These are phyloP conservation scores for Aphelenchoides bicaudatus DNA, from an alignment of 2,888 invertebrate genomes.

Conservation along the genomic window DNA sequence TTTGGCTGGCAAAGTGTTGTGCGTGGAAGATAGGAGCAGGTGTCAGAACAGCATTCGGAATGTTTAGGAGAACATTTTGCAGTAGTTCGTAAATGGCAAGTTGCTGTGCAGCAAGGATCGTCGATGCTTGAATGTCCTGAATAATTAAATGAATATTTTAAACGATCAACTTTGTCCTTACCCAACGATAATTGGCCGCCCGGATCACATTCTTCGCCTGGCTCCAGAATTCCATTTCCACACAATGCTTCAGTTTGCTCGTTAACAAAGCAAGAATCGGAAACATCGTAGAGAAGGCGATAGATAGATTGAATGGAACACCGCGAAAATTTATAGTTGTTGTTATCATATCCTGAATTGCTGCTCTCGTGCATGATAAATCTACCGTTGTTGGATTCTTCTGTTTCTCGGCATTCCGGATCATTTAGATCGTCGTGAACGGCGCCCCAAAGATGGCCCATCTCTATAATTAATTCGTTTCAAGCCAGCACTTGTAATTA, in stretches of 20 bases:
- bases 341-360: conserved; percentile 37
- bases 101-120: conserved; percentile 31
- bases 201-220: conserved; percentile 38
- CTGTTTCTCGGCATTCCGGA: conserved; percentile 19
- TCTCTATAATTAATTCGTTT: conserved; percentile 27
- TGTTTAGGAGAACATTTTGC: conserved; percentile 36
- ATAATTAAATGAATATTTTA: too few species aligned
- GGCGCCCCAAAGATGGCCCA: conserved; percentile 37
- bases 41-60: conserved; percentile 35
- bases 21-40: conserved; percentile 22
- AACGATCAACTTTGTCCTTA: background rate
- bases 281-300: conserved; percentile 30
- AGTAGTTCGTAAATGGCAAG: conserved; percentile 24
- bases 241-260: conserved; percentile 35
- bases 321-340: conserved; percentile 34
- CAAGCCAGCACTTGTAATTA: conserved; percentile 5
- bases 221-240: conserved; percentile 40
- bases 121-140: conserved; percentile 10
- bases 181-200: conserved; percentile 30
- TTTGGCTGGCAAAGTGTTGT: conserved; percentile 25
- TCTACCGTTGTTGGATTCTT: conserved; percentile 28
- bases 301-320: conserved; percentile 33
- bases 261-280: conserved; percentile 34
- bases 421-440: conserved; percentile 29
- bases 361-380: conserved; percentile 35